These are phyloP conservation scores for Drosophila aff. DNA, from an alignment of 1,140 invertebrate genomes.

Conservation along the genomic window DNA sequence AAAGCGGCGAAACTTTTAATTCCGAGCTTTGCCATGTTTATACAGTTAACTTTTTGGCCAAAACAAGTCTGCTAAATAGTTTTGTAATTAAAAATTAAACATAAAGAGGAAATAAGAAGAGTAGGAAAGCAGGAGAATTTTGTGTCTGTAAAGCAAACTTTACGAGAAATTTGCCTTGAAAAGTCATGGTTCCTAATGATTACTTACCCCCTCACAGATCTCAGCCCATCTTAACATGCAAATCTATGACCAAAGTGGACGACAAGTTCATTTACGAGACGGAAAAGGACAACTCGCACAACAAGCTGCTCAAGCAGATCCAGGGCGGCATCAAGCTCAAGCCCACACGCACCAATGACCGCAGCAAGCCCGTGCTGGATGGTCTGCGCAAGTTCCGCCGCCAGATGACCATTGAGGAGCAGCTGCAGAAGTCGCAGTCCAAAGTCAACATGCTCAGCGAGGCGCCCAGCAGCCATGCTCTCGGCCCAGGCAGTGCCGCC, in stretches of 20 bases:
- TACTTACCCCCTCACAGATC: slow-evolving; percentile 82
- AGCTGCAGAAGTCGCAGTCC: slow-evolving; percentile 92
- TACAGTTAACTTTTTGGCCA: slow-evolving; percentile 8
- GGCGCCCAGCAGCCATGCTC: slow-evolving; percentile 85
- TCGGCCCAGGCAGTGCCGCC: slow-evolving; percentile 49
- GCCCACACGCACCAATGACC: slow-evolving; percentile 92
- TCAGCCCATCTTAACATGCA: slow-evolving; percentile 87
- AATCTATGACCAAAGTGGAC: slow-evolving; percentile 89
- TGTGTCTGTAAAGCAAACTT: not conserved
- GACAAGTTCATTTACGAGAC: slow-evolving; percentile 95
- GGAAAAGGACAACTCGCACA: slow-evolving; percentile 93
- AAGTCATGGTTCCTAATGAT: not conserved
- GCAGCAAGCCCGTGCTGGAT: slow-evolving; percentile 93
- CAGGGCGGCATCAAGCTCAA: slow-evolving; percentile 91
- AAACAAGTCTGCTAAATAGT: slow-evolving; percentile 13
- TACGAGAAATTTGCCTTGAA: not conserved
- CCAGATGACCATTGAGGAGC: slow-evolving; percentile 95
- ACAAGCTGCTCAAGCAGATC: slow-evolving; percentile 93
- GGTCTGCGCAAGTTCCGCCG: slow-evolving; percentile 94
- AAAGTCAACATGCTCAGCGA: slow-evolving; percentile 86
- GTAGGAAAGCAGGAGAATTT: not conserved
- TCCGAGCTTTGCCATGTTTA: slow-evolving; percentile 1
- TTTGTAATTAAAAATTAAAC: slow-evolving; percentile 3
- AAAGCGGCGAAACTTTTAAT: slow-evolving; percentile 8
- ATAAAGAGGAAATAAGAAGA: not conserved